Percentiles rank a stretch among this genome's conserved stretches.
These are phyloP conservation scores for Hyperopisus bebe DNA, from an alignment of 2,113 vertebrate species.

Conservation along the genomic window DNA sequence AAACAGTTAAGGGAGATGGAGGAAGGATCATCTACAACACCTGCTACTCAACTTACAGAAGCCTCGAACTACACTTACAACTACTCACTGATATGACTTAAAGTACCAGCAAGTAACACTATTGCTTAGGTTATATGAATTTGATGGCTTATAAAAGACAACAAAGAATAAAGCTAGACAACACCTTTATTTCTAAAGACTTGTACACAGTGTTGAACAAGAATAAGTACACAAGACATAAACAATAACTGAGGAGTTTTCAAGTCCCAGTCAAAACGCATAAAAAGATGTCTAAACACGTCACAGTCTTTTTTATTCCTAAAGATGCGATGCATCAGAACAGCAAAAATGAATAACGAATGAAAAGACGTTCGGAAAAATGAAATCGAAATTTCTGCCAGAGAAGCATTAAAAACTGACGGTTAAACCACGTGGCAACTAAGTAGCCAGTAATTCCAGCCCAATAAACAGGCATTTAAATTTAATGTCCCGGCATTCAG, in stretches of 20 bases:
- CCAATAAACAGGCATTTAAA: constrained; percentile 25
- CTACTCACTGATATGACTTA: not conserved
- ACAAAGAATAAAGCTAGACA: not conserved
- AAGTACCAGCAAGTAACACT: not conserved
- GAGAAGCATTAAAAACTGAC: not conserved
- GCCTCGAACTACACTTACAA: not conserved
- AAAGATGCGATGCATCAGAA: not conserved
- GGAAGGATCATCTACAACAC: not conserved
- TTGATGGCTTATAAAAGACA: not conserved
- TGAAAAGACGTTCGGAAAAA: not conserved
- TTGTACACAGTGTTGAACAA: not conserved
- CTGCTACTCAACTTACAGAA: not conserved
- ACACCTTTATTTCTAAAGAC: not conserved
- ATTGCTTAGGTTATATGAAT: not conserved
- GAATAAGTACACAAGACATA: not conserved
- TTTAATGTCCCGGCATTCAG: constrained; percentile 24
- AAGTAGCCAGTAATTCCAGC: constrained; percentile 2
- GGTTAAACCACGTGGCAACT: not conserved
- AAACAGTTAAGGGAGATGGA: not conserved
- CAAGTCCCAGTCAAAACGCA: not conserved
- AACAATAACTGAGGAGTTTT: not conserved
- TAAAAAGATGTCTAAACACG: not conserved
- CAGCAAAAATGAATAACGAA: not conserved
- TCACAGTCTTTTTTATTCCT: not conserved
- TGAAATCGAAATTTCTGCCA: not conserved